Conservation (phyloP, 2,113 vertebrate genomes). For the Acrocephalus kingi region DNA sequence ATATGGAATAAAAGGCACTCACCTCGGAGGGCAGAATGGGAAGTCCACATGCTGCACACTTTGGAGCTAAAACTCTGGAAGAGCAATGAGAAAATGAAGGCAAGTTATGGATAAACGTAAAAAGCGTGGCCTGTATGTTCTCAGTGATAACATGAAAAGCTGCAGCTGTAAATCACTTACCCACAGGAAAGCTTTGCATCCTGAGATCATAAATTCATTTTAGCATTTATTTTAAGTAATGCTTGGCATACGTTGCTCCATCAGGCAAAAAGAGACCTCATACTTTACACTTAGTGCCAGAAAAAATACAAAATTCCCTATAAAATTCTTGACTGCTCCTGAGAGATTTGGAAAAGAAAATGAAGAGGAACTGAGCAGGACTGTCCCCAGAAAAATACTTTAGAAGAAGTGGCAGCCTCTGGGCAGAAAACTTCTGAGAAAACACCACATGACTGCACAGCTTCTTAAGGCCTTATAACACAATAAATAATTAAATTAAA, state of each 20-base stretch:
- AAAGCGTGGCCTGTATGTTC: not conserved
- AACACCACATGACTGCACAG: not conserved
- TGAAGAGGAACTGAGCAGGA: not conserved
- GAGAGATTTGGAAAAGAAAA: not conserved
- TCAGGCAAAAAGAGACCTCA: not conserved
- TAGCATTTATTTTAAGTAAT: not conserved
- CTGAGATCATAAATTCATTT: not conserved
- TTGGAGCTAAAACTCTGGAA: conserved; percentile 91
- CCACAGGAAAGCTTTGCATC: not conserved
- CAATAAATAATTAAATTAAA: not conserved
- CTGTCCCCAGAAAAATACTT: not conserved
- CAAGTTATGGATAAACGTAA: not conserved
- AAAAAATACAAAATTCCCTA: not conserved
- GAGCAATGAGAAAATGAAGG: not conserved
- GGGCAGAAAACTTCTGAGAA: not conserved
- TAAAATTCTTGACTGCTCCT: not conserved
- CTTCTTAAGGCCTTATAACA: not conserved
- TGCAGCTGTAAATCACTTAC: not conserved
- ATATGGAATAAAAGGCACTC: conserved; percentile 45
- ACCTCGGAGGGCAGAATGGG: conserved; percentile 94
- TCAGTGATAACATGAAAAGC: not conserved
- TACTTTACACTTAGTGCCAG: not conserved
- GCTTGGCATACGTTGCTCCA: not conserved
- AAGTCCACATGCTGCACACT: conserved; percentile 91
- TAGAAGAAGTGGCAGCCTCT: not conserved